Base-by-base conservation (phyloP, 1,140 invertebrate species). In the Laupala kohalensis region DNA sequence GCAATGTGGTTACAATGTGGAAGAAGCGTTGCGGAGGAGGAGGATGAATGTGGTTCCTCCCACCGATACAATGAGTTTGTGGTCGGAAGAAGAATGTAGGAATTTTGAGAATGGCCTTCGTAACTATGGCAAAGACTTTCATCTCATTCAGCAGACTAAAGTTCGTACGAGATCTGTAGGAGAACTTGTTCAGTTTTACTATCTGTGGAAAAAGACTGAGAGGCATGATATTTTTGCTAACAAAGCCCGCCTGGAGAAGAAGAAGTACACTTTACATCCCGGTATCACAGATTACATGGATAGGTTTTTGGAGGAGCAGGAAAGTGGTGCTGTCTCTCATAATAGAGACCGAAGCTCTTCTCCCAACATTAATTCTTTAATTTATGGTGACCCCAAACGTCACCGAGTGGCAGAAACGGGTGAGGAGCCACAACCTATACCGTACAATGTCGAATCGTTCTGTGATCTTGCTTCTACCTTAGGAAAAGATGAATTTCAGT, bases 121-220 rank as follows among this genome's bases (percentile, higher is more conserved):
- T 77, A 88, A 87, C 71, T 96, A 94, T 80, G 96, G 96, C 63
- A 99, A 99, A 83, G 94, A 98, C 82, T 99, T 99, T 81, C 92
- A 95, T 81, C 83, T 91, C 73, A 98, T 98, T 78, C 92, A 97
- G 75, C 92, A 95, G 78, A 91, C 96, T 80, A 96, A 96, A 85
- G 94, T 96, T 24, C 86, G 91, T 78, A 97, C 95, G 67, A 83
- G 96, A 78, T 94, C 95, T n/a, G 95, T 98, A 26, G 93, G 94
- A 27, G 97, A 99, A 83, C 82, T 99, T 66, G 95, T 98, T 53
- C 94, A 98, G 78, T 98, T 98, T 84, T 99, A 99, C 83, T 99
- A 99, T 79, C 86, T 98, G 29, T 99, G 96, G 96, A 99, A 99
- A 81, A 99, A 98, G 83, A 98, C 96, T 67, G 96, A 98, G 80